A percentile compares a stretch with the other conserved stretches of the same genome.
phyloP scores from a whole-genome alignment of 1,140 invertebrate species.

The Musca vetustissima region DNA sequence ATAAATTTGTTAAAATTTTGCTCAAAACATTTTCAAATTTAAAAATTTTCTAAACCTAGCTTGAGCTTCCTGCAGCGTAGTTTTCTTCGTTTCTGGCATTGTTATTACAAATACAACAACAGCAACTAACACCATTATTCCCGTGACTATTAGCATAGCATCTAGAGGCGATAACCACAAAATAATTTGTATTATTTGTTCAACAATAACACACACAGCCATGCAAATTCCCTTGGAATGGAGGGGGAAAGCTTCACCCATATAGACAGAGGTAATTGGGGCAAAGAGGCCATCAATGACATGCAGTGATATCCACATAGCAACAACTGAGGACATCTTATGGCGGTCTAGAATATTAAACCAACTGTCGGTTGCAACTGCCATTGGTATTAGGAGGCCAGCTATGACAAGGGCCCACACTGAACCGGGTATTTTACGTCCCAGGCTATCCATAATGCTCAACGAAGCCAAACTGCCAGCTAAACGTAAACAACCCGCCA shows the following conservation, averaged over 20 bases:
- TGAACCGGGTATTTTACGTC: slow-evolving; percentile 34
- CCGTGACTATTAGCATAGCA: slow-evolving; percentile 32
- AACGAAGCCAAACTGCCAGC: slow-evolving; percentile 34
- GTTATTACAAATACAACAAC: slow-evolving; percentile 35
- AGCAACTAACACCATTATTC: slow-evolving; percentile 37
- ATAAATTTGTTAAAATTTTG: too few relatives aligned
- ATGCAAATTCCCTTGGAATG: slow-evolving; percentile 36
- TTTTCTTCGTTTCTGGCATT: slow-evolving; percentile 41
- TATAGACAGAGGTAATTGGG: slow-evolving; percentile 33
- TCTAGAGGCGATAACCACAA: slow-evolving; percentile 15
- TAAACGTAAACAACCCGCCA: slow-evolving; percentile 35
- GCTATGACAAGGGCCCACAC: slow-evolving; percentile 36
- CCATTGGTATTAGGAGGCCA: slow-evolving; percentile 37
- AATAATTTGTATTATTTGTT: slow-evolving; percentile 44
- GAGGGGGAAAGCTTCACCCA: slow-evolving; percentile 45
- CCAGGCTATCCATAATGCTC: slow-evolving; percentile 34
- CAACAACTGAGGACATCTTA: slow-evolving; percentile 34
- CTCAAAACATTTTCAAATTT: not conserved
- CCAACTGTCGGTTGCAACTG: slow-evolving; percentile 31
- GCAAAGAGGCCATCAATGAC: slow-evolving; percentile 43
- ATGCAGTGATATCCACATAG: slow-evolving; percentile 38
- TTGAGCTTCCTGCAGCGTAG: slow-evolving; percentile 37
- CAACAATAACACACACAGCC: slow-evolving; percentile 39
- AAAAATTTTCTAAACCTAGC: slow-evolving; percentile 33
- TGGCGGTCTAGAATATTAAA: not conserved